Percentiles rank a stretch among this genome's conserved stretches.
phyloP scores from a whole-genome alignment of 1,140 invertebrate species.

The Drosophila setifemur region DNA sequence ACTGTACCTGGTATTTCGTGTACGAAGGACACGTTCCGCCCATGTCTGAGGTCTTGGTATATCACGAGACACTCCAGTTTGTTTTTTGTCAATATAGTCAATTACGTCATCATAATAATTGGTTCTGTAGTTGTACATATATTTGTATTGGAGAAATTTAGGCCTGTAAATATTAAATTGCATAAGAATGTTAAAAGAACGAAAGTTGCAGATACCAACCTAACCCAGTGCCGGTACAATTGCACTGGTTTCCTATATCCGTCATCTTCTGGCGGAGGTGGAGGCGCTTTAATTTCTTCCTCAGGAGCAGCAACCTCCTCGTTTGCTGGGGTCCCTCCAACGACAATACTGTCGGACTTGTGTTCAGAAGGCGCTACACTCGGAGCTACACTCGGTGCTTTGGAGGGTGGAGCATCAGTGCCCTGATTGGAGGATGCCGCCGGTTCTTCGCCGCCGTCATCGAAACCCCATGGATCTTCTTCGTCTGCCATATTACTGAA shows the following conservation, averaged over 20 bases:
- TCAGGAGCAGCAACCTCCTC: conserved; percentile 59
- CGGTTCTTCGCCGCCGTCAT: conserved; percentile 56
- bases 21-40: conserved; percentile 90
- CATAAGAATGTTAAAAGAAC: not conserved
- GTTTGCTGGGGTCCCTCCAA: conserved; percentile 48
- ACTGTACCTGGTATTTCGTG: conserved; percentile 80
- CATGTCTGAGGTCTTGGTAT: conserved; percentile 90
- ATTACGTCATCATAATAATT: conserved; percentile 94
- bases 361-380: conserved; percentile 36
- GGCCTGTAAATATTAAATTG: conserved; percentile 83
- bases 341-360: conserved; percentile 70
- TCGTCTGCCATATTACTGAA: conserved; percentile 77
- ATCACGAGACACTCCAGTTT: conserved; percentile 87
- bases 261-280: conserved; percentile 84
- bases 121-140: conserved; percentile 91
- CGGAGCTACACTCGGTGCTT: conserved; percentile 31
- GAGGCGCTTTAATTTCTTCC: conserved; percentile 82
- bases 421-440: conserved; percentile 6
- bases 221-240: conserved; percentile 89
- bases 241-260: conserved; percentile 84
- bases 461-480: conserved; percentile 82
- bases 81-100: conserved; percentile 89
- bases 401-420: conserved; percentile 19
- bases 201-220: conserved; percentile 80
- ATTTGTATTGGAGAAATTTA: conserved; percentile 90